These are phyloP conservation scores for Tonatia bakeri DNA, from an alignment of 2,113 vertebrate genomes.

Conservation along the genomic window DNA sequence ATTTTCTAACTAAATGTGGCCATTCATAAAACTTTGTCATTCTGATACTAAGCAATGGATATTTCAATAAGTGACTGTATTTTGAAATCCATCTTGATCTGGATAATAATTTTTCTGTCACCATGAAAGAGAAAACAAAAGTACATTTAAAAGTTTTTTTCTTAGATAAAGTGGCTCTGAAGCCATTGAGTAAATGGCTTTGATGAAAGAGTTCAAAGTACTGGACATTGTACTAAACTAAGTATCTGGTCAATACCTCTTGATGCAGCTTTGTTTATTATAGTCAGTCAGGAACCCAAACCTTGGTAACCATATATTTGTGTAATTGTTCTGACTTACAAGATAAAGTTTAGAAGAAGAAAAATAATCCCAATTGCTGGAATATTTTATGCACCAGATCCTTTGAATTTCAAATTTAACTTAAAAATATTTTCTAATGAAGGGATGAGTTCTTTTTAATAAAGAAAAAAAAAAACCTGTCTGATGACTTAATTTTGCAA, in stretches of 20 bases:
- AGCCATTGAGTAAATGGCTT: not conserved
- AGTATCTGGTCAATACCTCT: not conserved
- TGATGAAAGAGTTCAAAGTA: not conserved
- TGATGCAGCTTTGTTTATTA: not conserved
- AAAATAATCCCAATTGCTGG: not conserved
- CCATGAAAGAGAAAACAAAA: not conserved
- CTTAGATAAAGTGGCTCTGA: not conserved
- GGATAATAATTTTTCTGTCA: not conserved
- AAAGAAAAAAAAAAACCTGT: constrained; percentile 10
- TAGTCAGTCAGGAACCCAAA: not conserved
- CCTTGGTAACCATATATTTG: not conserved
- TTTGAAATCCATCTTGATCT: constrained; percentile 42
- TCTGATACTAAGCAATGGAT: not conserved
- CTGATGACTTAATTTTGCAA: not conserved
- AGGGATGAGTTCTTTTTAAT: not conserved
- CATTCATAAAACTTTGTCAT: constrained; percentile 8
- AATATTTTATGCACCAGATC: not conserved
- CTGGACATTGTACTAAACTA: not conserved
- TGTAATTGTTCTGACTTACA: constrained; percentile 1
- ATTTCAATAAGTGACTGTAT: constrained; percentile 15
- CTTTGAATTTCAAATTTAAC: not conserved
- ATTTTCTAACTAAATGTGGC: constrained; percentile 31
- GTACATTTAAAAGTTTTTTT: not conserved
- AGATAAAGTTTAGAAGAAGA: not conserved
- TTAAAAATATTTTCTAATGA: not conserved